These are phyloP conservation scores for Eumeta japonica DNA, from an alignment of 1,140 invertebrate genomes.

Conservation along the genomic window DNA sequence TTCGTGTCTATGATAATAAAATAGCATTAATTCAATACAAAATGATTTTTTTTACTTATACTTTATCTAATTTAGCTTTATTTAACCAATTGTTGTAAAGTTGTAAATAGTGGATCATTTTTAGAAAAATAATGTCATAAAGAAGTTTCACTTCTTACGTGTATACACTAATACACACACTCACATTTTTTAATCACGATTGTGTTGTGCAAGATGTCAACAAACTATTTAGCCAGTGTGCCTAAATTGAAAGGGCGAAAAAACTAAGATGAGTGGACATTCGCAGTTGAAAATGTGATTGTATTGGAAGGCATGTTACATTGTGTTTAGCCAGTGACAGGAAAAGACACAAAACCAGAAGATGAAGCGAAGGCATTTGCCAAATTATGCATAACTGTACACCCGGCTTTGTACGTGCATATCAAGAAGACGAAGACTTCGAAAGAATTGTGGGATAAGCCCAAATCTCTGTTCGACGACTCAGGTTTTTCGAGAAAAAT, in stretches of 20 bases:
- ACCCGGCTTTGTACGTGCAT: slow-evolving; percentile 15
- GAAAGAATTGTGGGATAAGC: slow-evolving; percentile 20
- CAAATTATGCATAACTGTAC: slow-evolving; percentile 2
- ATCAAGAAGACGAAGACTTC: slow-evolving; percentile 14
- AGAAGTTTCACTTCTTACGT: too few species aligned
- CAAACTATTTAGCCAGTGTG: slow-evolving; percentile 3
- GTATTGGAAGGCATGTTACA: slow-evolving; percentile 4
- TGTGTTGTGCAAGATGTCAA: slow-evolving; percentile 5
- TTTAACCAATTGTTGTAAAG: too few species aligned
- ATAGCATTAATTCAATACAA: too few species aligned
- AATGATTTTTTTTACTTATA: too few species aligned
- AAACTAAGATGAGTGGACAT: slow-evolving; percentile 9
- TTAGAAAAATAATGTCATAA: too few species aligned
- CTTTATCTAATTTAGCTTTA: too few species aligned
- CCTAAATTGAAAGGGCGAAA: slow-evolving; percentile 7
- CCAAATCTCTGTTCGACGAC: slow-evolving; percentile 19
- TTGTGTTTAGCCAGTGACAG: slow-evolving; percentile 5
- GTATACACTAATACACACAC: too few species aligned
- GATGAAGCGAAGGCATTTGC: slow-evolving; percentile 11
- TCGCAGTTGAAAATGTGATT: slow-evolving; percentile 7
- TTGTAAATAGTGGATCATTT: too few species aligned
- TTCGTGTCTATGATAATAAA: too few species aligned
- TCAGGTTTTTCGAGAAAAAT: slow-evolving; percentile 21
- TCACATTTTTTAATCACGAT: too few species aligned
- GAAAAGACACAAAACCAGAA: neutral